These are phyloP conservation scores for Poecilus cupreus DNA, from an alignment of 2,888 invertebrate genomes.

Conservation along the genomic window DNA sequence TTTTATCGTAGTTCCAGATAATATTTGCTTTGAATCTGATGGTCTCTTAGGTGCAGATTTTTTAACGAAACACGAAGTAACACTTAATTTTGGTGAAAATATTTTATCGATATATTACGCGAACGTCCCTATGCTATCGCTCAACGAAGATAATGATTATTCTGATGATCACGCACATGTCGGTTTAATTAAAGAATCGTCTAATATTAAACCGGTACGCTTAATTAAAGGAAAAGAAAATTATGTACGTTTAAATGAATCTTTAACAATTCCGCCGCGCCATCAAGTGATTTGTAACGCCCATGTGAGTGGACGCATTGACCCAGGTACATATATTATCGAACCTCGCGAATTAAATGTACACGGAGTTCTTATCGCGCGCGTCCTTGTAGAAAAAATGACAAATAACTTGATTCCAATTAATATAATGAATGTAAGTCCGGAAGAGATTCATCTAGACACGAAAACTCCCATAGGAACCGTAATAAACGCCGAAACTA, in stretches of 20 bases:
- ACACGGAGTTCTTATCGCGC: too few species aligned
- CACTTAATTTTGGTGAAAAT: background rate
- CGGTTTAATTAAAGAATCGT: background rate
- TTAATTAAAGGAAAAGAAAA: background rate
- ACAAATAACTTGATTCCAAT: too few species aligned
- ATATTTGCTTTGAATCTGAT: background rate
- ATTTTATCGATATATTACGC: background rate
- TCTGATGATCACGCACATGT: background rate
- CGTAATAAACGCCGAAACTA: too few species aligned
- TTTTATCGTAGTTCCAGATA: background rate
- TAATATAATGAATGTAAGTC: too few species aligned
- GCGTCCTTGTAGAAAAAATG: too few species aligned
- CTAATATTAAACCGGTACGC: background rate
- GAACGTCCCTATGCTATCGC: background rate
- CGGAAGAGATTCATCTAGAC: too few species aligned
- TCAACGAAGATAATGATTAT: too few species aligned
- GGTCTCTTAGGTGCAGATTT: slow-evolving; percentile 32
- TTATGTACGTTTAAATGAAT: background rate
- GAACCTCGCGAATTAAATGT: background rate
- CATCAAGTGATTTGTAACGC: too few species aligned
- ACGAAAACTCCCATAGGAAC: too few species aligned
- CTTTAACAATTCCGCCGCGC: background rate
- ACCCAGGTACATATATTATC: background rate
- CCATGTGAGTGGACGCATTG: background rate
- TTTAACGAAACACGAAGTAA: background rate